Evolutionary conservation across 1,140 invertebrate species (phyloP).

Genomic region (Mizuhopecten yessoensis): DNA sequence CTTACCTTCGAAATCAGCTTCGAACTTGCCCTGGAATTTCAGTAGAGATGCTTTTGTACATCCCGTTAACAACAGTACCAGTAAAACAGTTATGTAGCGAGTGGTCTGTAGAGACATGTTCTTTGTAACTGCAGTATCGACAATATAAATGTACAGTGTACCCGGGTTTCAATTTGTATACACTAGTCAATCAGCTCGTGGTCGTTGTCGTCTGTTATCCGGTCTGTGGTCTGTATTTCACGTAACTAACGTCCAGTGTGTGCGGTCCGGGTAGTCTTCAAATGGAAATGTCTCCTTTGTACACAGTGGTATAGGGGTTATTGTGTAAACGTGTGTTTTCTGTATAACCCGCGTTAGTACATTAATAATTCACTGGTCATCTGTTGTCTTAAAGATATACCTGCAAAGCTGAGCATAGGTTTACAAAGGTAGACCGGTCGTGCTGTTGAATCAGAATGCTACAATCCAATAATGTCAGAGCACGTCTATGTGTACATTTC

Average conservation of each 20-base stretch:
- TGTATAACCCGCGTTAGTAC: not conserved
- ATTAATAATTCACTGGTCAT: not conserved
- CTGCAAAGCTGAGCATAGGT: not conserved
- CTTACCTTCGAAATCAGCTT: constrained; percentile 5
- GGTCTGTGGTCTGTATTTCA: not conserved
- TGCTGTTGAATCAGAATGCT: not conserved
- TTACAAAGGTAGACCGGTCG: not conserved
- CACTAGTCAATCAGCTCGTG: not conserved
- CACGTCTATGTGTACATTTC: too few relatives aligned
- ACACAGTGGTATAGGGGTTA: not conserved
- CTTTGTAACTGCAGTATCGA: not conserved
- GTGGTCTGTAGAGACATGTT: not conserved
- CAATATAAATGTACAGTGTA: too few relatives aligned
- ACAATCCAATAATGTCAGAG: not conserved
- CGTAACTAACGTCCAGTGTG: not conserved
- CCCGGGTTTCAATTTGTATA: not conserved
- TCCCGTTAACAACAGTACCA: not conserved
- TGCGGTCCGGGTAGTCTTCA: not conserved
- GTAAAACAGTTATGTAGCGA: not conserved
- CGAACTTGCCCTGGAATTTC: not conserved
- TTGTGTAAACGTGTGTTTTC: not conserved
- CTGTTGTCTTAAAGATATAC: not conserved
- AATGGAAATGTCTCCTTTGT: not conserved
- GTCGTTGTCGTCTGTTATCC: not conserved
- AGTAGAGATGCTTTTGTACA: not conserved